phyloP scores from a whole-genome alignment of 1,140 invertebrate genomes.

The Drosophila orosa region DNA sequence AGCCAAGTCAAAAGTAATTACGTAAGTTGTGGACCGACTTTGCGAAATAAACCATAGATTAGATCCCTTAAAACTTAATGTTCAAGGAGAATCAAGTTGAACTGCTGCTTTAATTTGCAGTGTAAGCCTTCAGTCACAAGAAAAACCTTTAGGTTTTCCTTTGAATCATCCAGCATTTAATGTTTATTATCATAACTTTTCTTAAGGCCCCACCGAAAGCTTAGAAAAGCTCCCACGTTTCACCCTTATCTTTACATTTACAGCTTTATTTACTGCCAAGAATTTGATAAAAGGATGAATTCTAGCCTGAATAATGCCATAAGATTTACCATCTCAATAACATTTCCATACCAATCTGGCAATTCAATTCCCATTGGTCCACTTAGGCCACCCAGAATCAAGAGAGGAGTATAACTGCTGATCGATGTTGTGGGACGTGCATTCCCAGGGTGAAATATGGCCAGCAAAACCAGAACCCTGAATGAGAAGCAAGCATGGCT shows the following conservation, averaged over 20 bases:
- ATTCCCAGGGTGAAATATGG: not conserved
- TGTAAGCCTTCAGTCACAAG: not conserved
- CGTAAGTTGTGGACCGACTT: not conserved
- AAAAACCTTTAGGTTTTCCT: not conserved
- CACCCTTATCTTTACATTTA: slow-evolving; percentile 13
- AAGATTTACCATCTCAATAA: not conserved
- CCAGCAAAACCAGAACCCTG: slow-evolving; percentile 13
- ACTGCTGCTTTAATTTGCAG: not conserved
- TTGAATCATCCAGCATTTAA: not conserved
- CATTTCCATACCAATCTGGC: not conserved
- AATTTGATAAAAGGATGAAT: not conserved
- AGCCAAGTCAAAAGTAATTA: not conserved
- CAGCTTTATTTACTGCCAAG: slow-evolving; percentile 6
- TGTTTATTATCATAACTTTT: slow-evolving; percentile 16
- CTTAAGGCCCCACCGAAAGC: slow-evolving; percentile 18
- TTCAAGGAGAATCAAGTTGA: not conserved
- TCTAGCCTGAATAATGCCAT: slow-evolving; percentile 1
- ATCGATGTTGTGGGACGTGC: slow-evolving; percentile 28
- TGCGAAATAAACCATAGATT: not conserved
- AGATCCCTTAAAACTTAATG: no score
- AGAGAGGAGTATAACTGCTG: slow-evolving; percentile 9
- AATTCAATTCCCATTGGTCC: not conserved
- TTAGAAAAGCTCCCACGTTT: slow-evolving; percentile 23
- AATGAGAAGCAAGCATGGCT: slow-evolving; percentile 2
- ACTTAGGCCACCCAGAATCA: slow-evolving; percentile 23